Percentiles rank a stretch among this genome's conserved stretches.
These are phyloP conservation scores for Nerophis ophidion DNA, from an alignment of 2,113 vertebrate genomes.

Conservation along the genomic window DNA sequence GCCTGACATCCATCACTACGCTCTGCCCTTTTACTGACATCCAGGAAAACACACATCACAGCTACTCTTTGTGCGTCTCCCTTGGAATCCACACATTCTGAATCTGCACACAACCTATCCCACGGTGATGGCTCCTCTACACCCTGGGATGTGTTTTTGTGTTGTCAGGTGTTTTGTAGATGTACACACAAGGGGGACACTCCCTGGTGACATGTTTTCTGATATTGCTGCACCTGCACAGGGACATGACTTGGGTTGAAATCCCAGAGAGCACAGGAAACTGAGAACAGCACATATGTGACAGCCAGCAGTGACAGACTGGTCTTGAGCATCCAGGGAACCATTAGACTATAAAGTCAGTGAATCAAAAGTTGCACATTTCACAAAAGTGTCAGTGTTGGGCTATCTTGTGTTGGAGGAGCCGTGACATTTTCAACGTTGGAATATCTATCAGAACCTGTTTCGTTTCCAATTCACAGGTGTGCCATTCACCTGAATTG, in stretches of 20 bases:
- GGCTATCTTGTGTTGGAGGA: constrained; percentile 2
- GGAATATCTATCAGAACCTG: constrained; percentile 1
- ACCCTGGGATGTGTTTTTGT: constrained; percentile 31
- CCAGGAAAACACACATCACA: constrained; percentile 55
- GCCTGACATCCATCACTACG: constrained; percentile 57
- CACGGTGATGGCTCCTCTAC: constrained; percentile 23
- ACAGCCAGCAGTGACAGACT: constrained; percentile 36
- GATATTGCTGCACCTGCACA: constrained; percentile 44
- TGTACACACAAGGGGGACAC: constrained; percentile 30
- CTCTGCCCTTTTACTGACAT: constrained; percentile 56
- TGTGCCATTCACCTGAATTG: constrained; percentile 19
- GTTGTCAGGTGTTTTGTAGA: constrained; percentile 46
- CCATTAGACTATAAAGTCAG: constrained; percentile 28
- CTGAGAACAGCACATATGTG: constrained; percentile 25
- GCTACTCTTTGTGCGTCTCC: constrained; percentile 18
- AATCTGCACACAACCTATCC: constrained; percentile 11
- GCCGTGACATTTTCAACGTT: constrained; percentile 17
- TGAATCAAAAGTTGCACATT: constrained; percentile 36
- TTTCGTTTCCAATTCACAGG: constrained; percentile 11
- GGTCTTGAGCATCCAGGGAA: constrained; percentile 37
- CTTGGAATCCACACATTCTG: constrained; percentile 6
- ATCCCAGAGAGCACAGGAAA: constrained; percentile 34
- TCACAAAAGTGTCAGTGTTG: constrained; percentile 18
- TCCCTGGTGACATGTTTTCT: constrained; percentile 46
- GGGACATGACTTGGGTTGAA: constrained; percentile 40